A percentile compares a stretch with the other conserved stretches of the same genome.
phyloP scores from a whole-genome alignment of 2,797 vertebrate species.

The Centroberyx gerrardi region DNA sequence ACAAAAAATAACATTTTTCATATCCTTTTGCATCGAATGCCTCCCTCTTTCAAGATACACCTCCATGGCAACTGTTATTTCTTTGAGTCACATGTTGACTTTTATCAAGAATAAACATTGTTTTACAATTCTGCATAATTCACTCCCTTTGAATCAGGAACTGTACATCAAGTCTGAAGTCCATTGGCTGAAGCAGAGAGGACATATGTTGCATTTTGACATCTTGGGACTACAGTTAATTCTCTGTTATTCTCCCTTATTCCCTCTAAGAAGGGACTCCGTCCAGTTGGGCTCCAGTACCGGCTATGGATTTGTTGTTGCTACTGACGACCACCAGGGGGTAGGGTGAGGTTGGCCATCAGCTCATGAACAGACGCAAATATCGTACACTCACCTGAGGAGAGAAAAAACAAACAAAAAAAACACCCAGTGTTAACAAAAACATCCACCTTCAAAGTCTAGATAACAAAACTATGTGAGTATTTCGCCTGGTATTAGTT shows the following conservation, averaged over 20 bases:
- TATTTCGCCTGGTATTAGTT: no score
- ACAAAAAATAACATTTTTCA: conserved; percentile 89
- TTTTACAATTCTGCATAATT: conserved; percentile 60
- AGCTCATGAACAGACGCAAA: conserved; percentile 98
- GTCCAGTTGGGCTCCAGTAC: conserved; percentile 15
- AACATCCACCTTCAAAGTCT: neutral
- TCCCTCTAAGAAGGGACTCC: conserved; percentile 15
- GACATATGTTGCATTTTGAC: conserved; percentile 76
- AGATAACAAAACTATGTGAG: neutral
- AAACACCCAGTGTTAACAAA: neutral
- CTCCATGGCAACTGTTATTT: conserved; percentile 41
- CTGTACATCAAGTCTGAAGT: conserved; percentile 62
- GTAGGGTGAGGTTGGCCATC: conserved; percentile 96
- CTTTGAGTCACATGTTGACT: conserved; percentile 45
- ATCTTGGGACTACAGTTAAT: conserved; percentile 43
- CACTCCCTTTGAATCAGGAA: conserved; percentile 71
- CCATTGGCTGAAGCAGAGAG: conserved; percentile 58
- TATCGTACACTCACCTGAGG: conserved; percentile 98
- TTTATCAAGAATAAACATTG: conserved; percentile 62
- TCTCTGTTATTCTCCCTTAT: neutral
- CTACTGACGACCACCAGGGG: conserved; percentile 93
- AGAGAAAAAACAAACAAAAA: conserved; percentile 57
- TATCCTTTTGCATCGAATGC: conserved; percentile 85
- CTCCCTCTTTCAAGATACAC: conserved; percentile 53
- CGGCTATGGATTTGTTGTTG: conserved; percentile 9